Conservation (phyloP, 1,140 invertebrate species). For the Eumeta japonica region DNA sequence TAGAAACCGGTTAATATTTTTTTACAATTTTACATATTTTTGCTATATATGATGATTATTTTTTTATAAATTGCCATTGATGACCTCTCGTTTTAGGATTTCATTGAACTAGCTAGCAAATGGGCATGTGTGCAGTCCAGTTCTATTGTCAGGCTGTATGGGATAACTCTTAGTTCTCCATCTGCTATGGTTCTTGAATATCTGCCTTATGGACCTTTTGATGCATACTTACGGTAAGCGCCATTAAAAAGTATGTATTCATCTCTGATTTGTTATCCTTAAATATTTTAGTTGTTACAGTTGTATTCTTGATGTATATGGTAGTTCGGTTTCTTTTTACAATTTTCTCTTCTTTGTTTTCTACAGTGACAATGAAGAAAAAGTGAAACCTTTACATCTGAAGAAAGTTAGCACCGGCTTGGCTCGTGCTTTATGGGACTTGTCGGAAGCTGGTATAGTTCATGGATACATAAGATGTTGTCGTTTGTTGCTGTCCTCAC, state of each 20-base stretch:
- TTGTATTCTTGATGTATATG: too few species aligned
- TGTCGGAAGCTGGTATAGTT: conserved; percentile 75
- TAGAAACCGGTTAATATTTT: too few species aligned
- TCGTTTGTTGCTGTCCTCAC: conserved; percentile 73
- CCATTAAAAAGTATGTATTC: conserved; percentile 1
- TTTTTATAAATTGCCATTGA: too few species aligned
- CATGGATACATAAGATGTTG: conserved; percentile 85
- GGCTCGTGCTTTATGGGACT: conserved; percentile 77
- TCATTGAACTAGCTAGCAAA: conserved; percentile 70
- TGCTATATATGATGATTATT: too few species aligned
- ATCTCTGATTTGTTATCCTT: not conserved
- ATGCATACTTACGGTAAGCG: conserved; percentile 69
- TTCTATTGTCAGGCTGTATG: conserved; percentile 72
- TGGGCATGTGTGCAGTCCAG: conserved; percentile 75
- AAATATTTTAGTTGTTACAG: too few species aligned
- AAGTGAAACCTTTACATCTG: conserved; percentile 68
- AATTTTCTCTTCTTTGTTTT: conserved; percentile 1
- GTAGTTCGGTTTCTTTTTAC: not conserved
- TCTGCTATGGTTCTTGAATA: conserved; percentile 82
- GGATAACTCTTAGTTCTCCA: conserved; percentile 71
- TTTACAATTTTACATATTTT: conserved; percentile 6
- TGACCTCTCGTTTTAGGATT: conserved; percentile 61
- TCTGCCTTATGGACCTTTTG: conserved; percentile 73
- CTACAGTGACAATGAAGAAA: conserved; percentile 44
- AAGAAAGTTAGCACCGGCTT: conserved; percentile 75